Conservation (phyloP, 1,140 invertebrate genomes). For the Nasonia vitripennis region DNA sequence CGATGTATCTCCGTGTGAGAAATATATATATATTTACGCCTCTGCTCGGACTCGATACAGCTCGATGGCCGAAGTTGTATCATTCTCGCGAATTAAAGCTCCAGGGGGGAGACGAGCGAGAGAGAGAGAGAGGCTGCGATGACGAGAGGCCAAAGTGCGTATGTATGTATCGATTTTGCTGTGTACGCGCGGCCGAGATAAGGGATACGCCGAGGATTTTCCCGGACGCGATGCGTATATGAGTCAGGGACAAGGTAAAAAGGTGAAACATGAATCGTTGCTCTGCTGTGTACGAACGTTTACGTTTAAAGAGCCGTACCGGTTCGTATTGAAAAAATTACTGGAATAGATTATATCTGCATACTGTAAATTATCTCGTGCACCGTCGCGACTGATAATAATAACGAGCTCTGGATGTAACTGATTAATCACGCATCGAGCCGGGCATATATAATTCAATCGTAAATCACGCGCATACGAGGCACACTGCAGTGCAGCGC, state of each 20-base stretch:
- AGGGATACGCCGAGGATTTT: too few relatives aligned
- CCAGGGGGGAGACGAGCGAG: too few relatives aligned
- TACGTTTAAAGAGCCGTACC: too few relatives aligned
- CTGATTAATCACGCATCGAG: not conserved
- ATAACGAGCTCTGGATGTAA: not conserved
- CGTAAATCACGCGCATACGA: not conserved
- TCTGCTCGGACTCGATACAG: not conserved
- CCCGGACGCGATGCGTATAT: too few relatives aligned
- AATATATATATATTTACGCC: not conserved
- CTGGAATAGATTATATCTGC: not conserved
- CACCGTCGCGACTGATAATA: not conserved
- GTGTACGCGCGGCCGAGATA: too few relatives aligned
- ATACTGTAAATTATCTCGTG: not conserved
- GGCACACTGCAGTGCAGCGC: not conserved
- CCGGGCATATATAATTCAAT: not conserved
- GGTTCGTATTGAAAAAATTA: too few relatives aligned
- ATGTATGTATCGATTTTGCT: not conserved
- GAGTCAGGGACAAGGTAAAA: too few relatives aligned
- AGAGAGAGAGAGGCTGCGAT: not conserved
- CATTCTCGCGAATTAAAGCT: not conserved
- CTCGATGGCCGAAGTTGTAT: not conserved
- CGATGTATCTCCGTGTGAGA: not conserved
- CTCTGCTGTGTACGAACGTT: too few relatives aligned
- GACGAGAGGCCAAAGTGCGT: not conserved
- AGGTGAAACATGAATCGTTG: too few relatives aligned